Evolutionary conservation across 2,797 vertebrate genomes (phyloP).

Genomic region (Ammospiza maritima): DNA sequence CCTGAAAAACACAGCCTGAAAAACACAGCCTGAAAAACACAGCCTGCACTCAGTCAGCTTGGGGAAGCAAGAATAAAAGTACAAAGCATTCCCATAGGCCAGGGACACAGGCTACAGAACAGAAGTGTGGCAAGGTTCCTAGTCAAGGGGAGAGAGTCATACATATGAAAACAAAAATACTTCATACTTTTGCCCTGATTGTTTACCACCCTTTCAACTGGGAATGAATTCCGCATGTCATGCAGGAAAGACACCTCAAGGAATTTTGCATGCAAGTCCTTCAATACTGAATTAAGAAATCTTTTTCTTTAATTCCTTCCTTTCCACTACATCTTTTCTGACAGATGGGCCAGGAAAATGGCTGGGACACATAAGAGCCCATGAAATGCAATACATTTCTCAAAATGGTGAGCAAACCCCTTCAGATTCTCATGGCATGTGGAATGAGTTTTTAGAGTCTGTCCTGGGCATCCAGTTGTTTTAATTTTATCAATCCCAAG

Average conservation of each 20-base stretch:
- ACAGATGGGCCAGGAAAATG: neutral
- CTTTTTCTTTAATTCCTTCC: neutral
- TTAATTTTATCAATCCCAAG: neutral
- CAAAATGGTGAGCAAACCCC: neutral
- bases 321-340: neutral
- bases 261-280: neutral
- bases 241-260: neutral
- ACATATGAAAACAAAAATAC: neutral
- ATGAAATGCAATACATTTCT: neutral
- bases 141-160: neutral
- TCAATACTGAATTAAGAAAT: neutral
- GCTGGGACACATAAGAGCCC: neutral
- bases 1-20: neutral
- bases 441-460: neutral
- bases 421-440: neutral
- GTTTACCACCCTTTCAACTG: accelerated
- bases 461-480: neutral
- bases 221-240: neutral
- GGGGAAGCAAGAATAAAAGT: neutral
- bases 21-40: neutral
- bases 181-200: neutral
- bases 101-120: neutral
- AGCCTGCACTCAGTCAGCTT: neutral
- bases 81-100: neutral
- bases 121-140: neutral